These are phyloP conservation scores for Alcis repandata DNA, from an alignment of 2,888 invertebrate genomes.

Conservation along the genomic window DNA sequence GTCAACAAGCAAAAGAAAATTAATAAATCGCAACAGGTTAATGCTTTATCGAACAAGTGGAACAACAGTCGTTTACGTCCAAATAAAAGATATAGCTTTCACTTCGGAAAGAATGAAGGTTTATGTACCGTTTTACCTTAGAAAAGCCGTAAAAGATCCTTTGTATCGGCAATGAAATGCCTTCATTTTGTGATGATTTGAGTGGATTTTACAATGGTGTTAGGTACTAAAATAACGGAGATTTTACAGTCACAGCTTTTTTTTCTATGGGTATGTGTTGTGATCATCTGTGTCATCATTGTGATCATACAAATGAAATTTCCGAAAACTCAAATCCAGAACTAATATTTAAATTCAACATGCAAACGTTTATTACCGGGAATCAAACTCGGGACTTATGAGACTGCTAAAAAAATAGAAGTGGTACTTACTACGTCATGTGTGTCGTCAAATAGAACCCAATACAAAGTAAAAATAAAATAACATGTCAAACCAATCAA, in stretches of 20 bases:
- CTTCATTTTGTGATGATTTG: conserved; percentile 32
- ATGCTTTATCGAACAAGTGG: conserved; percentile 44
- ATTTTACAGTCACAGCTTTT: background rate
- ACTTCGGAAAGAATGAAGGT: conserved; percentile 31
- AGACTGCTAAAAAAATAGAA: too few relatives aligned
- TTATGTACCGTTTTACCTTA: conserved; percentile 30
- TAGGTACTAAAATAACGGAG: background rate
- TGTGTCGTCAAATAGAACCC: too few relatives aligned
- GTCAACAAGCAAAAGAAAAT: conserved; percentile 38
- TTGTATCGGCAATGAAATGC: conserved; percentile 28
- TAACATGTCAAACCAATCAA: background rate
- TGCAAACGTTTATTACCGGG: too few relatives aligned
- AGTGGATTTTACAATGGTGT: conserved; percentile 6
- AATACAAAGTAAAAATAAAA: too few relatives aligned
- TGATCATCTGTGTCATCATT: too few relatives aligned
- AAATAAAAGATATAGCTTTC: conserved; percentile 37
- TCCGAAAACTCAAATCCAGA: too few relatives aligned
- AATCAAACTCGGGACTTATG: too few relatives aligned
- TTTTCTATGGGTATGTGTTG: background rate
- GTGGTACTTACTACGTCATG: too few relatives aligned
- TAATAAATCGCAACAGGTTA: conserved; percentile 47
- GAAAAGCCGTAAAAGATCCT: conserved; percentile 30
- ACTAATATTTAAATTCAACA: too few relatives aligned
- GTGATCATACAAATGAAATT: too few relatives aligned
- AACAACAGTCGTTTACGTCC: conserved; percentile 40